Conservation (phyloP, 2,888 invertebrate genomes). For the Tineola bisselliella region DNA sequence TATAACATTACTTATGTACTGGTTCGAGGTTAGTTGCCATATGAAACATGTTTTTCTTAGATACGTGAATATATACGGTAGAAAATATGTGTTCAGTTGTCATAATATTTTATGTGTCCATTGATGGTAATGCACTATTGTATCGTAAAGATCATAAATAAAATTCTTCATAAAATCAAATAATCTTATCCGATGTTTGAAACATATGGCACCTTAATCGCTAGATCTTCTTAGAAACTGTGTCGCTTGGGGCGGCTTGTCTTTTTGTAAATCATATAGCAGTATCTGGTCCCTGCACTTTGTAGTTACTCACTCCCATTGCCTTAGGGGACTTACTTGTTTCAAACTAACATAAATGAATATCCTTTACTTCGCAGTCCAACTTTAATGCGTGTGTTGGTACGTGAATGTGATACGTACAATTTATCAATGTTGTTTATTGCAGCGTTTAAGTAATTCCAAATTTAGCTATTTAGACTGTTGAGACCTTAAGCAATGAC, state of each 20-base stretch:
- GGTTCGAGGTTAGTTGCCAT: not conserved
- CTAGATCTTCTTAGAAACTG: slow-evolving; percentile 44
- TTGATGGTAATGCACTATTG: slow-evolving; percentile 9
- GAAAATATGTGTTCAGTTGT: not conserved
- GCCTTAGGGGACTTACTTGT: slow-evolving; percentile 27
- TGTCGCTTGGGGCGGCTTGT: slow-evolving; percentile 42
- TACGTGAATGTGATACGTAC: not conserved
- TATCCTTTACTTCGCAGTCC: slow-evolving; percentile 14
- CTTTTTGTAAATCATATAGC: slow-evolving; percentile 41
- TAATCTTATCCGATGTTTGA: slow-evolving; percentile 12
- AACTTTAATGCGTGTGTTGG: slow-evolving; percentile 9
- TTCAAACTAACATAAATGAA: slow-evolving; percentile 24
- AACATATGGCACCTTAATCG: slow-evolving; percentile 31
- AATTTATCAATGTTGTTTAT: slow-evolving; percentile 13
- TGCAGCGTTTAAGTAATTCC: not conserved
- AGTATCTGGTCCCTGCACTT: slow-evolving; percentile 14
- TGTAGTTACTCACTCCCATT: slow-evolving; percentile 12
- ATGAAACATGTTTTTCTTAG: not conserved
- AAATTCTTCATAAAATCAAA: slow-evolving; percentile 9
- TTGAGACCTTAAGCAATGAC: not conserved
- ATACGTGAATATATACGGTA: not conserved
- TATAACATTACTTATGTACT: not conserved
- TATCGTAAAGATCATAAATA: slow-evolving; percentile 10
- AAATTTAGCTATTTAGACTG: slow-evolving; percentile 7
- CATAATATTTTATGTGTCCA: slow-evolving; percentile 5